phyloP scores from a whole-genome alignment of 2,888 invertebrate genomes.

The Sicus ferrugineus region DNA sequence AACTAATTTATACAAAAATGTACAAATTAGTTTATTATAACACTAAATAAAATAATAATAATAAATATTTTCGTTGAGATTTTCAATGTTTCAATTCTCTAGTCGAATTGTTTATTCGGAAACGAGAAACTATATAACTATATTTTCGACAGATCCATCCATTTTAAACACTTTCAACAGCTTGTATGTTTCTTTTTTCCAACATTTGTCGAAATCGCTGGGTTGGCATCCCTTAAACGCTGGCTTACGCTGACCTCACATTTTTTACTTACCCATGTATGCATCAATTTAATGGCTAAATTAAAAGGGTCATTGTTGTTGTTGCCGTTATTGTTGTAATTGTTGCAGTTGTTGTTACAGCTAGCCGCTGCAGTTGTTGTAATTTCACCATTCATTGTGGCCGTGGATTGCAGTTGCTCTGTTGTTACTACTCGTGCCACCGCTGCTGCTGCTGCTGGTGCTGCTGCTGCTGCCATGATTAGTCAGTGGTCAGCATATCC shows the following conservation, averaged over 20 bases:
- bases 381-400: constrained; percentile 8
- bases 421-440: background rate
- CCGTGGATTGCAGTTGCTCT: background rate
- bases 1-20: background rate
- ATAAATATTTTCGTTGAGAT: background rate
- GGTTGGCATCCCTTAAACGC: no score
- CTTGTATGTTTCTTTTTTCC: no score
- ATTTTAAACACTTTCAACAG: background rate
- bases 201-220: background rate
- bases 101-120: background rate
- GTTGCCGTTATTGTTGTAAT: background rate
- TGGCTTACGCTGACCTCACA: background rate
- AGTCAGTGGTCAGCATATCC: constrained; percentile 21
- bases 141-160: background rate
- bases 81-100: no score
- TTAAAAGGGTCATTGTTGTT: constrained; percentile 30
- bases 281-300: constrained; percentile 29
- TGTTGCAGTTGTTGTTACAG: background rate
- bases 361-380: background rate
- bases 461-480: constrained; percentile 14
- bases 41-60: constrained; percentile 1
- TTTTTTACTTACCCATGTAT: background rate
- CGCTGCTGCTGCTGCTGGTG: background rate
- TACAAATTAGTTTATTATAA: no score
- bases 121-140: background rate